phyloP scores from a whole-genome alignment of 2,113 vertebrate species.

The Picathartes gymnocephalus region DNA sequence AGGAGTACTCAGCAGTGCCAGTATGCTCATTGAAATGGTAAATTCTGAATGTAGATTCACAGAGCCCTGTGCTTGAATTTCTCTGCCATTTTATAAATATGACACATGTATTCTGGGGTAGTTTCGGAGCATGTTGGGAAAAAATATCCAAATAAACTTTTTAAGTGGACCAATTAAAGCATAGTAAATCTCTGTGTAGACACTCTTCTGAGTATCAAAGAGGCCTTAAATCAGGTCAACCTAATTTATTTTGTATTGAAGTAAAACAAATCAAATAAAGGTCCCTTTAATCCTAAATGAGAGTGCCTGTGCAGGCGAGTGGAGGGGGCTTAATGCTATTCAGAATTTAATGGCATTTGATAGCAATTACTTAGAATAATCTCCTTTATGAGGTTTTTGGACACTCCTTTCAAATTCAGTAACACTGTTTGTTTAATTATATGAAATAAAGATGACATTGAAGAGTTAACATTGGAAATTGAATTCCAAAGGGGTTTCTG shows the following conservation, averaged over 20 bases:
- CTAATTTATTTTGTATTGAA: slow-evolving; percentile 51
- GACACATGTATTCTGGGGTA: neutral
- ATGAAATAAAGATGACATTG: neutral
- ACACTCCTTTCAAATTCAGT: slow-evolving; percentile 14
- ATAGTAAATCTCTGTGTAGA: slow-evolving; percentile 19
- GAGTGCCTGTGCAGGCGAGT: slow-evolving; percentile 26
- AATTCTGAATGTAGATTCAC: neutral
- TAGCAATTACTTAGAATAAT: slow-evolving; percentile 65
- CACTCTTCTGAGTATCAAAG: neutral
- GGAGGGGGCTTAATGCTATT: slow-evolving; percentile 36
- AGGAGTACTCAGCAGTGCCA: neutral
- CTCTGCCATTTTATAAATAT: neutral
- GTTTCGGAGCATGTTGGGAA: neutral
- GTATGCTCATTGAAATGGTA: neutral
- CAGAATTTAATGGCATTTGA: slow-evolving; percentile 53
- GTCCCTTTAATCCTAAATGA: slow-evolving; percentile 60
- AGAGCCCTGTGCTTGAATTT: neutral
- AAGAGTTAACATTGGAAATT: neutral
- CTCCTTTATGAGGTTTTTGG: slow-evolving; percentile 46
- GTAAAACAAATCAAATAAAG: slow-evolving; percentile 60
- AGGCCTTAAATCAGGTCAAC: slow-evolving; percentile 48
- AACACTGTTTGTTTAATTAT: neutral
- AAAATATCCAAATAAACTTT: slow-evolving; percentile 34
- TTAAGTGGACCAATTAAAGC: slow-evolving; percentile 34
- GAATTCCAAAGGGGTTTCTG: neutral